These are phyloP conservation scores for Brachypalpus laphriformis DNA, from an alignment of 2,888 invertebrate genomes.

Conservation along the genomic window DNA sequence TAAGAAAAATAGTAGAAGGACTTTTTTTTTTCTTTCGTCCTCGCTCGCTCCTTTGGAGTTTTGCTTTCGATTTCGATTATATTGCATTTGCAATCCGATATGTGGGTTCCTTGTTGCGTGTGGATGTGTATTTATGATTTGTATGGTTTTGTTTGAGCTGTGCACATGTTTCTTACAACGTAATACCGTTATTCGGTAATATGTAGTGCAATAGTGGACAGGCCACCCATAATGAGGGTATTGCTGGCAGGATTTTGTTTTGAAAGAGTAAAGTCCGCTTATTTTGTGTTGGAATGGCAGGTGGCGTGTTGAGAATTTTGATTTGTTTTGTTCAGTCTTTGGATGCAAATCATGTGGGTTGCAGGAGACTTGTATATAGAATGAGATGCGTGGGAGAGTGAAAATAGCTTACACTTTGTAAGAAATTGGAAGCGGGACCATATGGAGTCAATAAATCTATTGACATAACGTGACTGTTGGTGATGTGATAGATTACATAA, in stretches of 20 bases:
- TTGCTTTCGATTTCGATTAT: slow-evolving; percentile 68
- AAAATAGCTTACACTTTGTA: background rate
- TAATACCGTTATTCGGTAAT: slow-evolving; percentile 58
- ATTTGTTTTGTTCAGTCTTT: slow-evolving; percentile 5
- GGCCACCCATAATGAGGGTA: slow-evolving; percentile 63
- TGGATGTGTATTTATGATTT: slow-evolving; percentile 49
- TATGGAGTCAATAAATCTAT: background rate
- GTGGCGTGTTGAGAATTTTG: slow-evolving; percentile 16
- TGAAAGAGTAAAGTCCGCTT: background rate
- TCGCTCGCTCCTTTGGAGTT: background rate
- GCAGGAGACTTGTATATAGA: background rate
- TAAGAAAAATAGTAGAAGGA: slow-evolving; percentile 61
- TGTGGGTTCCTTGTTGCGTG: slow-evolving; percentile 35
- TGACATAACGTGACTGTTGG: background rate
- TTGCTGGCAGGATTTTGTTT: slow-evolving; percentile 12
- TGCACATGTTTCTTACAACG: slow-evolving; percentile 25
- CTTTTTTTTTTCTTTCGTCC: background rate
- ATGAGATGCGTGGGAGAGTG: slow-evolving; percentile 38
- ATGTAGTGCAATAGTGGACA: slow-evolving; percentile 15
- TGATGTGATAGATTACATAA: background rate
- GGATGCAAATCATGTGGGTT: slow-evolving; percentile 25
- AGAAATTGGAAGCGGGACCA: slow-evolving; percentile 4
- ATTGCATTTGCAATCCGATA: slow-evolving; percentile 73
- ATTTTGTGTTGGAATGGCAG: slow-evolving; percentile 21
- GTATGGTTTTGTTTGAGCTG: slow-evolving; percentile 53